Base-by-base conservation (phyloP, 2,113 vertebrate species). In the Heptranchias perlo region DNA sequence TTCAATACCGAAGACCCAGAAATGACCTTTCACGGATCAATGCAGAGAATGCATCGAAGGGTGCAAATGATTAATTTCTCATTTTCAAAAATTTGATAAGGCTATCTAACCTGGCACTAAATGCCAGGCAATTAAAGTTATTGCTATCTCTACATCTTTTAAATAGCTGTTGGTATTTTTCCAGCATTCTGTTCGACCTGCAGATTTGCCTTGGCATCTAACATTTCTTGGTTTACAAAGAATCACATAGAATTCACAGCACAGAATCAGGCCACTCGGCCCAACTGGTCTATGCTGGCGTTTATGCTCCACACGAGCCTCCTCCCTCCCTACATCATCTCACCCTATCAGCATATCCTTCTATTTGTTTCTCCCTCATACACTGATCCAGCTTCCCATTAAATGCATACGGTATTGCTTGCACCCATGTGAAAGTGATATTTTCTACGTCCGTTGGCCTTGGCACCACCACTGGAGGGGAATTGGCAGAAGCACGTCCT, bases 71-170 rank as follows among this genome's bases (percentile, higher is more conserved):
- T 64, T 67, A 94, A 93, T 3, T 49, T 44, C 25, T 93, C 58
- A 93, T 47, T 67, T 67, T 49, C 39, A 65, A 44, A 94, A 1
- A 44, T 23, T 44, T 44, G n/a, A 25, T 49, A 0, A 28, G 7
- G 62, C 10, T 67, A 65, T 67, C 49, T 47, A 44, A 3, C 28
- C 10, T 28, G 64, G 64, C 62, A 67, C 21, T 14, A 62, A 94
- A 47, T 94, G 35, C 39, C 44, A 49, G 93, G 54, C 39, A 47
- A 94, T 94, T 94, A 94, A 67, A 94, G 21, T 67, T 67, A 54
- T 49, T 89, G 86, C 49, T 52, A 94, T 92, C 89, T 92, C 58
- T 31, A 92, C 54, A 62, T 94, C 62, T 94, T 25, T 25, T 67
- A 94, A 61, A 94, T 65, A 28, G 25, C 62, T 39, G 28, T 94